A percentile compares a stretch with the other conserved stretches of the same genome.
Evolutionary conservation across 2,113 vertebrate species (phyloP).

Genomic region (Phaethon lepturus): DNA sequence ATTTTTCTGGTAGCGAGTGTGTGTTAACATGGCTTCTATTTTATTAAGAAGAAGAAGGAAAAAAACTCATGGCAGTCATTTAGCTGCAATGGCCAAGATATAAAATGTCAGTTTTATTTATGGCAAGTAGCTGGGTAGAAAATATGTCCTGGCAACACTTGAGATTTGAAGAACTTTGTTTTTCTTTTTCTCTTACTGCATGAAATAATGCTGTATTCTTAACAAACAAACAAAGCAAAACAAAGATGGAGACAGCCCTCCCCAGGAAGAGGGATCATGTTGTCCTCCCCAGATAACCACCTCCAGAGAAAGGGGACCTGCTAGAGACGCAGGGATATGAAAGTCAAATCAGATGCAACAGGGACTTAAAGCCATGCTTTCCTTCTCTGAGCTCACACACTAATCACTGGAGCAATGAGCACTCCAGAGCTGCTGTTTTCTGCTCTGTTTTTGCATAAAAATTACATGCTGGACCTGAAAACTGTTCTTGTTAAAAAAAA

Average conservation of each 20-base stretch:
- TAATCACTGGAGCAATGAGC: not conserved
- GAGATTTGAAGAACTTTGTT: conserved; percentile 69
- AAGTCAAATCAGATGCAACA: not conserved
- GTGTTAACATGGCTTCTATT: conserved; percentile 35
- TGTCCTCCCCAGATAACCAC: not conserved
- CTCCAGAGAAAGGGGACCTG: not conserved
- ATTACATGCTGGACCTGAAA: conserved; percentile 18
- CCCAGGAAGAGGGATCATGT: not conserved
- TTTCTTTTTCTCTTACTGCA: conserved; percentile 47
- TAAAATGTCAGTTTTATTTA: conserved; percentile 73
- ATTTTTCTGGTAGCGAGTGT: conserved; percentile 16
- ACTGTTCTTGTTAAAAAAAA: not conserved
- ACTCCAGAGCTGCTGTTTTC: not conserved
- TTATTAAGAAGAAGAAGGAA: conserved; percentile 9
- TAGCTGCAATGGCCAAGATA: conserved; percentile 61
- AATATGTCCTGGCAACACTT: conserved; percentile 64
- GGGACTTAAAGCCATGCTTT: not conserved
- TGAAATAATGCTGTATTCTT: conserved; percentile 61
- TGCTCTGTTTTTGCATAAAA: conserved; percentile 30
- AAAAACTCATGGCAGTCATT: conserved; percentile 28
- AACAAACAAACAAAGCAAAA: conserved; percentile 62
- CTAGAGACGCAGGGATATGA: not conserved
- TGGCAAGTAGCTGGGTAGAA: conserved; percentile 69
- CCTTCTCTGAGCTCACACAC: not conserved
- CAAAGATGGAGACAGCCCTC: conserved; percentile 1